Evolutionary conservation across 2,113 vertebrate species (phyloP).

Genomic region (Peromyscus maniculatus): DNA sequence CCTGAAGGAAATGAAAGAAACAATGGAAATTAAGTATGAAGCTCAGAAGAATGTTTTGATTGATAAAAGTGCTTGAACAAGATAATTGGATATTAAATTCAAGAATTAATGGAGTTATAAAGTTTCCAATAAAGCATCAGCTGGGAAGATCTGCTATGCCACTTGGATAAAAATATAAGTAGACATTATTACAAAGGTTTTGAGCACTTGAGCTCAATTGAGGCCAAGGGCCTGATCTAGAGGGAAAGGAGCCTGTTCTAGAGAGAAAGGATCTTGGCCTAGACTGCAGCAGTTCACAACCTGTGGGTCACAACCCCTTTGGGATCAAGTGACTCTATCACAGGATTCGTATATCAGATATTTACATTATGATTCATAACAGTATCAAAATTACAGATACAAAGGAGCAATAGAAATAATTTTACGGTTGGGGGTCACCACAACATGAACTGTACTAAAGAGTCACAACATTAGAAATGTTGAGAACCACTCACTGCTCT

Average conservation of each 20-base stretch:
- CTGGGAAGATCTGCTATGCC: background rate
- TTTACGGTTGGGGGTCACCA: too few species aligned
- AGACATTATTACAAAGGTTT: background rate
- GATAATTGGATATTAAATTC: background rate
- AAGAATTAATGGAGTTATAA: background rate
- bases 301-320: too few species aligned
- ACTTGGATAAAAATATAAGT: background rate
- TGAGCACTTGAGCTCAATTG: background rate
- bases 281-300: too few species aligned
- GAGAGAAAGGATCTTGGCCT: background rate
- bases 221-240: background rate
- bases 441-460: too few species aligned
- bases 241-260: background rate
- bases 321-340: too few species aligned
- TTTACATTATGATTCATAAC: too few species aligned
- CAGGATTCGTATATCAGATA: too few species aligned
- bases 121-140: background rate
- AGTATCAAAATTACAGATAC: too few species aligned
- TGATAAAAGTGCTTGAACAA: background rate
- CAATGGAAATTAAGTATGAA: slow-evolving; percentile 2
- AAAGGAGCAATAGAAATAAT: too few species aligned
- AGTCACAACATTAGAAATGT: too few species aligned
- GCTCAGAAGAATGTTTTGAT: background rate
- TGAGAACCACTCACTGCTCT: too few species aligned
- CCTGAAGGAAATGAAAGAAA: background rate